Base-by-base conservation (phyloP, 2,113 vertebrate species). In the Pangasianodon gigas region DNA sequence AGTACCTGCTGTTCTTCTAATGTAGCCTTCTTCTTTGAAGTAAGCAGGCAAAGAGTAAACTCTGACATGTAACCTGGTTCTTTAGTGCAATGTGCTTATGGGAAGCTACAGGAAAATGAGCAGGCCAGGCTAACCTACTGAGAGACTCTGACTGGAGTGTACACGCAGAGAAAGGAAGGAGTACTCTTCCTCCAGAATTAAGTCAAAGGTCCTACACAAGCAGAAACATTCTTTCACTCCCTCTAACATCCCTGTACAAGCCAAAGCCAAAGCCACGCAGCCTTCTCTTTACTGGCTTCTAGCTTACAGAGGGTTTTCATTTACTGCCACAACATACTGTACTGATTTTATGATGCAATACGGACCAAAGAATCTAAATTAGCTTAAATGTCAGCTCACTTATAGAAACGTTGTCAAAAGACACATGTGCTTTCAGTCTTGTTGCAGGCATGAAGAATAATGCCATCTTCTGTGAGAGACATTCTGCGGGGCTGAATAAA, bases 341-440 rank as follows among this genome's bases (percentile, higher is more conserved):
- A 87, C 52, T 79, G 71, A 58, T 85, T 56, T 86, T 86, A 82
- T 86, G 48, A 82, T 65, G 60, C 75, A 86, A 86, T 56, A 48
- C 84, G n/a, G 58, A 62, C 56, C 54, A 84, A 80, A 81, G 44
- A 86, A 89, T 44, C 58, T 54, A 85, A 89, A 67, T 65, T 52
- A 86, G 84, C 84, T 54, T 80, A 90, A 90, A 90, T 86, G 89
- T 86, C 89, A 90, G 62, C 32, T 58, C 46, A 80, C 58, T 67
- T 79, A 90, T 56, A 90, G 58, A 79, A 21, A 19, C 14, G 2
- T n/a, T 56, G 26, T 90, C 74, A 67, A 56, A 69, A 56, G 74
- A 82, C 41, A 65, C 60, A 69, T 81, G 26, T 67, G 60, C 89
- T 71, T 90, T 58, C 51, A 87, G 75, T 71, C 77, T 54, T 46